Percentiles rank a stretch among this genome's conserved stretches.
Conservation (phyloP, 1,140 invertebrate species). For the Charaxes varanes region DNA sequence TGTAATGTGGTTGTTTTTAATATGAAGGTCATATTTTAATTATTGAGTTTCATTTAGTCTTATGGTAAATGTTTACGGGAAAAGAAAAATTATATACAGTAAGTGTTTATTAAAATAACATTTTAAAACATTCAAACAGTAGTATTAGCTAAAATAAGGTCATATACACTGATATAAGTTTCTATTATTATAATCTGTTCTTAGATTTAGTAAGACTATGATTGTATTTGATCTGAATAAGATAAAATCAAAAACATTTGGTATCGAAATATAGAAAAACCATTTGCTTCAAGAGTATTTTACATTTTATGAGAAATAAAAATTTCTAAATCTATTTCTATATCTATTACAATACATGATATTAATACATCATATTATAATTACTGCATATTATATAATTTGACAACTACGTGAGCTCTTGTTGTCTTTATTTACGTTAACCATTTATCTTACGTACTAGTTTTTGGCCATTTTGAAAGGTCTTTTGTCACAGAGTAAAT, state of each 20-base stretch:
- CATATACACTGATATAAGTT: conserved; percentile 13
- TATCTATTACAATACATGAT: conserved; percentile 13
- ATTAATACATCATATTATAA: conserved; percentile 9
- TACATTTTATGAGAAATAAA: conserved; percentile 13
- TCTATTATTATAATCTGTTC: conserved; percentile 8
- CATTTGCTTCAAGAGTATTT: no score
- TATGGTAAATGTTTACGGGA: no score
- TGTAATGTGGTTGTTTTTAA: no score
- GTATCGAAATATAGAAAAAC: no score
- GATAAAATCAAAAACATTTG: no score
- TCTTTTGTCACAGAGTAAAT: conserved; percentile 1
- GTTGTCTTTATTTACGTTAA: conserved; percentile 5
- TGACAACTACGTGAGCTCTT: conserved; percentile 8
- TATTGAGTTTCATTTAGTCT: no score
- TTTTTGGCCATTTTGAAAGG: conserved; percentile 16
- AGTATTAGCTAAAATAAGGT: conserved; percentile 11
- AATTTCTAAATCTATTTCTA: conserved; percentile 5
- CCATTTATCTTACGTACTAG: conserved; percentile 15
- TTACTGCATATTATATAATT: conserved; percentile 8
- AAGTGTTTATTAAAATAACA: conserved; percentile 48
- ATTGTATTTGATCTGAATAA: no score
- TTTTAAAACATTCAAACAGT: conserved; percentile 19
- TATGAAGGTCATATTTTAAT: no score
- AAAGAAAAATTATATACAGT: conserved; percentile 19
- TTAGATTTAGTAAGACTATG: neutral